Evolutionary conservation across 2,113 vertebrate genomes (phyloP), one percentile per base, ranked within the genome.

Genomic region (Vireo altiloquus): DNA sequence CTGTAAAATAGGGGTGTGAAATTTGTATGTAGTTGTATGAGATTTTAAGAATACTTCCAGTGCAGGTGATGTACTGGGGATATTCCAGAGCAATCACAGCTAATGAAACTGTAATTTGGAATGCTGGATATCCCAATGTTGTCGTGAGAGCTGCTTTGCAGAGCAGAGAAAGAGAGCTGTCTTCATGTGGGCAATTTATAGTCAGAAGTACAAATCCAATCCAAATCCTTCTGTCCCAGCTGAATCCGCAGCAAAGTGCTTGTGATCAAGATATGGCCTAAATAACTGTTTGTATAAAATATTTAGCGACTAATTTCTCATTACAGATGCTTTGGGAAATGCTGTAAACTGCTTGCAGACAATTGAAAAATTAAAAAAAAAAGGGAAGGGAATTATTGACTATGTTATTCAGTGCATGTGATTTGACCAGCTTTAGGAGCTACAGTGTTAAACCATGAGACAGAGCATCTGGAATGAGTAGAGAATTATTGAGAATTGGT

Each of bases 241-340:
- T 75, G 83, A 89, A 92, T 84, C 81, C 1, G 0, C 60, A 39
- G 83, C 52, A 60, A 92, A 91, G 69, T 49, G 60, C 65, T 87
- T 33, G 44, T 31, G 69, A 92, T 94, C 52, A 37, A 92, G 94
- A 91, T 64, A 44, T 22, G 33, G 69, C 3, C 81, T 76, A 92
- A 90, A 91, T 84, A 76, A 79, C 74, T 96, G 37, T 89, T 97
- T 89, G 72, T 91, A 69, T 91, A 76, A 95, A 96, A 94, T 92
- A 95, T 96, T 94, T 91, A 95, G 87, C 4, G 80, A 53, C 77
- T 94, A 92, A 94, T 95, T 89, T 89, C 72, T 87, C 25, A 10
- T 91, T 95, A 64, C 19, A 72, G 81, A 56, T 84, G 83, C 93
- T 96, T 89, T 91, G 70, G 92, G 81, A 82, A 91, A 39, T 0